These are phyloP conservation scores for Halcyon chelicuti DNA, from an alignment of 2,797 vertebrate species.

Conservation along the genomic window DNA sequence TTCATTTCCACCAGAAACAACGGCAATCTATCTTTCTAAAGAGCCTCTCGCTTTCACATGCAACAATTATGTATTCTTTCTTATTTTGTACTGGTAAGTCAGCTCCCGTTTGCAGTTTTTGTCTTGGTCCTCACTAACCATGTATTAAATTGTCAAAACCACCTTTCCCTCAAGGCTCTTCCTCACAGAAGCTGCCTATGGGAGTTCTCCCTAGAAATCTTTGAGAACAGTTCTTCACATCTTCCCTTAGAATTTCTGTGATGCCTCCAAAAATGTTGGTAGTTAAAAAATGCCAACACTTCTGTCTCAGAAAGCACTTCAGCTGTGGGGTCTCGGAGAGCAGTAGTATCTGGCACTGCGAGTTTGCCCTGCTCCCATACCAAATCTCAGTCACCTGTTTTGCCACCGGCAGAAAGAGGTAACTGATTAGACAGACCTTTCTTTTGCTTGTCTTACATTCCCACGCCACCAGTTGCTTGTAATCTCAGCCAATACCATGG, in stretches of 20 bases:
- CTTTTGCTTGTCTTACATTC: background rate
- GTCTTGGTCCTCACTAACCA: background rate
- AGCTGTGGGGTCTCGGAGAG: background rate
- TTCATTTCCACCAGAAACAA: background rate
- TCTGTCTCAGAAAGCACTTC: background rate
- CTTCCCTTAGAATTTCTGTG: background rate
- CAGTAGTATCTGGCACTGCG: rapidly evolving
- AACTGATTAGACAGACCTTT: background rate
- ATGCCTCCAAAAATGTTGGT: background rate
- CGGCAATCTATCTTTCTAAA: background rate
- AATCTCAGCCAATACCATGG: background rate
- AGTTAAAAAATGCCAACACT: background rate
- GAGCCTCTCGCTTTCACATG: background rate
- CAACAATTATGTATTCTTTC: background rate
- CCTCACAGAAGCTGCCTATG: background rate
- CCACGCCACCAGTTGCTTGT: background rate
- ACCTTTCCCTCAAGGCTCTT: background rate
- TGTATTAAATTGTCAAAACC: background rate
- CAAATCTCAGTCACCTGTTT: background rate
- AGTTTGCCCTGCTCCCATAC: background rate
- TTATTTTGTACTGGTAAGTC: background rate
- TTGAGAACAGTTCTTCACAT: background rate
- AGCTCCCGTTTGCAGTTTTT: background rate
- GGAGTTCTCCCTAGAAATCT: background rate
- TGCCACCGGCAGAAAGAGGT: background rate